Evolutionary conservation across 2,113 vertebrate species (phyloP).

Genomic region (Chitala chitala): DNA sequence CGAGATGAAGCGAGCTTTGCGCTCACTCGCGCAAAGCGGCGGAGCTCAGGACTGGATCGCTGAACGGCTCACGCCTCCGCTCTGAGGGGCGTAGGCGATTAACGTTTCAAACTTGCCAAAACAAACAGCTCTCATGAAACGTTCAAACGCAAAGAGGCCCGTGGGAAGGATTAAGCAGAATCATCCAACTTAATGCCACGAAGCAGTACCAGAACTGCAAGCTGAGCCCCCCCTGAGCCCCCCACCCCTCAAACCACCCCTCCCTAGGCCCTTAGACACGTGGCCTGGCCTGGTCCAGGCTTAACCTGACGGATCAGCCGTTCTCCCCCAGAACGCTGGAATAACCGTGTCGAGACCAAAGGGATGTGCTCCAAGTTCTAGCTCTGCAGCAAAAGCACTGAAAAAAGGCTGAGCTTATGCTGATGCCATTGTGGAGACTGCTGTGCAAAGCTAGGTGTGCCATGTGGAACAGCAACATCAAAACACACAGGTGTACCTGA

Average conservation of each 20-base stretch:
- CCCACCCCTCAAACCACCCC: not conserved
- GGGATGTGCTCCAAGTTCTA: not conserved
- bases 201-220: not conserved
- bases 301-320: not conserved
- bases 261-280: not conserved
- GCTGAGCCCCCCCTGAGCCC: not conserved
- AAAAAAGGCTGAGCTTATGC: not conserved
- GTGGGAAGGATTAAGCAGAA: conserved; percentile 1
- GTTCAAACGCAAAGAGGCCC: not conserved
- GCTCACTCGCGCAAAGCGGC: no score
- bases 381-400: not conserved
- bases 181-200: not conserved
- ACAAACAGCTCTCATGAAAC: conserved; percentile 2
- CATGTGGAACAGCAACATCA: no score
- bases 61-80: not conserved
- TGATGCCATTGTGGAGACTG: not conserved
- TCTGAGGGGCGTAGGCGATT: not conserved
- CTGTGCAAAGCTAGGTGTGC: no score
- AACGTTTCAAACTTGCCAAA: conserved; percentile 10
- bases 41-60: no score
- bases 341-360: not conserved
- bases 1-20: no score
- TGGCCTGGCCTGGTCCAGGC: not conserved
- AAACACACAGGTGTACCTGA: no score
- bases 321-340: not conserved